These are phyloP conservation scores for Florisuga fusca DNA, from an alignment of 2,797 vertebrate genomes.

Conservation along the genomic window DNA sequence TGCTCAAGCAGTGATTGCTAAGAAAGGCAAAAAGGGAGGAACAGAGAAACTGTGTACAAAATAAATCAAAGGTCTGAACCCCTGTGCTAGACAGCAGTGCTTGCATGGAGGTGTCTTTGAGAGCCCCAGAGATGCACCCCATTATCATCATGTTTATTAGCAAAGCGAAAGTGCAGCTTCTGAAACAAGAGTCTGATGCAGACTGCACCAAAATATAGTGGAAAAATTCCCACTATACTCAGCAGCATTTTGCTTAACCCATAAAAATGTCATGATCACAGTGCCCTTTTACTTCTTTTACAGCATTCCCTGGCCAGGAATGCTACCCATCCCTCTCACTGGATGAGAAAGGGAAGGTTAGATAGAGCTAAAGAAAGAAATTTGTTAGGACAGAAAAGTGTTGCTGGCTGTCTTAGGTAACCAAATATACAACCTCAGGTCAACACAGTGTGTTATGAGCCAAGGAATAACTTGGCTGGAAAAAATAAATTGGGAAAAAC, in stretches of 20 bases:
- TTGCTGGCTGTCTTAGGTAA: neutral
- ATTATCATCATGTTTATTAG: neutral
- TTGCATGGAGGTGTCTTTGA: neutral
- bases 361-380: neutral
- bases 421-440: neutral
- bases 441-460: neutral
- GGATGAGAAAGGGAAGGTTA: neutral
- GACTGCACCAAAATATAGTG: neutral
- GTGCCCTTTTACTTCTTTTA: neutral
- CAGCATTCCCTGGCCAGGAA: neutral
- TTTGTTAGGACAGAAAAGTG: neutral
- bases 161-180: neutral
- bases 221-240: neutral
- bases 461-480: neutral
- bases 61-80: neutral
- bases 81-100: neutral
- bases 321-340: neutral
- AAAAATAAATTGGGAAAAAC: neutral
- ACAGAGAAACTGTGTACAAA: neutral
- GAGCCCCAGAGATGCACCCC: neutral
- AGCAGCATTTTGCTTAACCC: neutral
- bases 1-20: neutral
- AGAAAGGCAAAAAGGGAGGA: neutral
- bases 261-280: neutral
- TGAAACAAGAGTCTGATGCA: neutral